Base-by-base conservation (phyloP, 2,797 vertebrate species). In the Poeciliopsis presidionis region DNA sequence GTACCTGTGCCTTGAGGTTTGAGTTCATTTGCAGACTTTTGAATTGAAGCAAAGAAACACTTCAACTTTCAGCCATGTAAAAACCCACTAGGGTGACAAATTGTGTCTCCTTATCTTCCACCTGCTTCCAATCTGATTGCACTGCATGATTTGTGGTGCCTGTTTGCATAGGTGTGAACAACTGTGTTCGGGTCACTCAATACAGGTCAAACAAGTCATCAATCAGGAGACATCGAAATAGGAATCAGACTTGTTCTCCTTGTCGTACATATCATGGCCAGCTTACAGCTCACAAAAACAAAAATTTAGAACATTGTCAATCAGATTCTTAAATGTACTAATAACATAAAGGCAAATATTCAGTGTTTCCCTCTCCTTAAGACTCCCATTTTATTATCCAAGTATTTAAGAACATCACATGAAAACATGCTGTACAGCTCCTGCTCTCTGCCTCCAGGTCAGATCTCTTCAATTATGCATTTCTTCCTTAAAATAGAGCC, bases 391-490 rank as follows among this genome's bases (percentile, higher is more conserved):
- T 78, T 83, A 28, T 57, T 46, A 49, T 49, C 72, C 2, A 43
- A 47, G 16, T 45, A 28, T 57, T 39, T 39, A 78, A 36, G 76
- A 71, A 47, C 12, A 65, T 65, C 39, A 39, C 43, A 46, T 59
- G 73, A 9, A 79, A 16, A 59, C 39, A 72, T 5, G 78, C 76
- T 70, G 74, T 7, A 74, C 78, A 83, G 8, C 70, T 73, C 77
- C 71, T 83, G 63, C 75, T 84, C 76, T 84, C 51, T 89, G 86
- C 84, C 88, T 91, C 75, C 80, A 88, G 82, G 86, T 94, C 87
- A 89, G 80, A 78, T 90, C 84, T 79, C 84, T 89, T 94, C 93
- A 95, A 95, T 95, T 93, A 95, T 94, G 92, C 67, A 95, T 94
- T 90, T 80, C 73, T 82, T 82, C 83, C 93, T 90, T 87, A 94